phyloP scores from a whole-genome alignment of 23 tunicate species.

The Ascidia mentula region DNA sequence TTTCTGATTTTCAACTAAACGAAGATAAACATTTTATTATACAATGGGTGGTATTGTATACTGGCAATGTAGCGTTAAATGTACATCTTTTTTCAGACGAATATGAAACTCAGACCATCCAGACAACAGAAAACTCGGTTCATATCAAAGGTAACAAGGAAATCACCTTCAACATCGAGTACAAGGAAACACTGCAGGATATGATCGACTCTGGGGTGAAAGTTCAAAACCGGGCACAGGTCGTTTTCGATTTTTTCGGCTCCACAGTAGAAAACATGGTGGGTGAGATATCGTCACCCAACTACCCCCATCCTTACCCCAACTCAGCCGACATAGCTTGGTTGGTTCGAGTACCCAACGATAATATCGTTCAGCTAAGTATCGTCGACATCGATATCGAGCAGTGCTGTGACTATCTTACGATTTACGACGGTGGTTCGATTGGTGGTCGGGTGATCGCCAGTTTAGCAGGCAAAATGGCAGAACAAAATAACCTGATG shows the following conservation, averaged over 20 bases:
- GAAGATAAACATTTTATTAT: no score
- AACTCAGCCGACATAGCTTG: conserved; percentile 41
- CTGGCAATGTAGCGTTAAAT: no score
- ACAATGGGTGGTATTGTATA: no score
- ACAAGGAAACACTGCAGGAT: background rate
- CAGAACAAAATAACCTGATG: background rate
- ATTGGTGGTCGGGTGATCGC: background rate
- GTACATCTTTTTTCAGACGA: background rate
- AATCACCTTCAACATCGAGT: conserved; percentile 17
- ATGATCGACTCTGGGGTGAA: conserved; percentile 4
- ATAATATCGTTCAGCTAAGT: background rate
- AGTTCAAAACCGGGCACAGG: conserved; percentile 6
- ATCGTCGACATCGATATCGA: conserved; percentile 19
- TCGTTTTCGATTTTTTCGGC: conserved; percentile 6
- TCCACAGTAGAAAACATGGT: conserved; percentile 5
- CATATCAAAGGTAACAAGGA: conserved; percentile 15
- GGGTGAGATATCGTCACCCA: conserved; percentile 46
- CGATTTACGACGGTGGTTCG: background rate
- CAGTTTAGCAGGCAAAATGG: background rate
- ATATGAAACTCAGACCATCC: background rate
- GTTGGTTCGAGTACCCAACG: conserved; percentile 23
- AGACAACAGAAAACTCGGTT: background rate
- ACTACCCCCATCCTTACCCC: conserved; percentile 49
- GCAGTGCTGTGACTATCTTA: conserved; percentile 15
- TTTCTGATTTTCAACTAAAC: no score